A percentile compares a stretch with the other conserved stretches of the same genome.
Evolutionary conservation across 2,113 vertebrate species (phyloP).

Genomic region (Pogonocichla stellata): DNA sequence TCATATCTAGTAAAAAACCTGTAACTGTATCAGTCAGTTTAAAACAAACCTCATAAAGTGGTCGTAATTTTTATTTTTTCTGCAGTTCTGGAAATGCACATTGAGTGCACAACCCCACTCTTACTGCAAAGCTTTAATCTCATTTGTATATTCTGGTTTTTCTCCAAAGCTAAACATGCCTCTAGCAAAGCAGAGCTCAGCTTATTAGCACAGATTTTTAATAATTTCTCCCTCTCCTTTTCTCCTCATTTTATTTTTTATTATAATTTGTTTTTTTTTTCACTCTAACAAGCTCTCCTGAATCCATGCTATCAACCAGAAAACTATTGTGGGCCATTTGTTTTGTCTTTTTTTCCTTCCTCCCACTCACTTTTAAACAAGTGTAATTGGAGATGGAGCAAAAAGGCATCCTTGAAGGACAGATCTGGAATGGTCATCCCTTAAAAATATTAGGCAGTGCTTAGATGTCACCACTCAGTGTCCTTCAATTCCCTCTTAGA

Average conservation of each 20-base stretch:
- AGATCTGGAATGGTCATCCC: background rate
- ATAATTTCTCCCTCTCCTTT: background rate
- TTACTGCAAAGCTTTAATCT: background rate
- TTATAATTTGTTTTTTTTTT: background rate
- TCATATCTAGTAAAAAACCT: background rate
- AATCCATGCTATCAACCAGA: background rate
- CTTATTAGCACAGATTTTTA: background rate
- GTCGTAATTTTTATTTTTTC: background rate
- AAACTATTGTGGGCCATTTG: background rate
- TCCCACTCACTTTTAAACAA: background rate
- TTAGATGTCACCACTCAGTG: background rate
- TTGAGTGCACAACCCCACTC: background rate
- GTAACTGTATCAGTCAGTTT: background rate
- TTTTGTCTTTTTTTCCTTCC: background rate
- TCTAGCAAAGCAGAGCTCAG: constrained; percentile 20
- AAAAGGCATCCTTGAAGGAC: background rate
- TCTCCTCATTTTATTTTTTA: background rate
- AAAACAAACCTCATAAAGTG: background rate
- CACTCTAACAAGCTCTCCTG: background rate
- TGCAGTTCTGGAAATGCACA: background rate
- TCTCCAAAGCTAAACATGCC: background rate
- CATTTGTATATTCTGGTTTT: background rate
- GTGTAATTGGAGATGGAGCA: background rate
- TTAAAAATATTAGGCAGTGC: background rate
- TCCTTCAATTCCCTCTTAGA: background rate